These are phyloP conservation scores for Plebejus argus DNA, from an alignment of 2,888 invertebrate species.

Conservation along the genomic window DNA sequence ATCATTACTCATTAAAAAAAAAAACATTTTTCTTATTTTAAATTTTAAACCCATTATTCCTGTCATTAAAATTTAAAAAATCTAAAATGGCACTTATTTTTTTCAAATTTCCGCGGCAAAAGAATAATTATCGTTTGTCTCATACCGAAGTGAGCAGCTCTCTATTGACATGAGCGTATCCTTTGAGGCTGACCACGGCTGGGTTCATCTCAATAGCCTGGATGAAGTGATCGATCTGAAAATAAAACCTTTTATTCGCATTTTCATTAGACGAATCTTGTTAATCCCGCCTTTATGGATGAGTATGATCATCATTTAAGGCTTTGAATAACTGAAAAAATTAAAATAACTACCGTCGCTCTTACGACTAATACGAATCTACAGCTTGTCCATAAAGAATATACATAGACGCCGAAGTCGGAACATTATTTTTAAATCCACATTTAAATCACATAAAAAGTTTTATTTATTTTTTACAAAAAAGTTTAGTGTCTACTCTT, in stretches of 20 bases:
- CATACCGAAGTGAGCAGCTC: constrained; percentile 83
- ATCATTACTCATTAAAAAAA: no score
- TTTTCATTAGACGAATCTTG: not conserved
- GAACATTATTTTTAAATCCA: no score
- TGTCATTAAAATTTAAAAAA: no score
- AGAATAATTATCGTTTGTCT: constrained; percentile 32
- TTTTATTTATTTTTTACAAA: no score
- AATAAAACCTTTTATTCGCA: constrained; percentile 10
- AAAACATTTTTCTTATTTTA: no score
- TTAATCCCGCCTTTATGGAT: not conserved
- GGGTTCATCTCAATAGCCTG: constrained; percentile 86
- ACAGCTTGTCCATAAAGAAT: not conserved
- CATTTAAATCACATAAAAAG: no score
- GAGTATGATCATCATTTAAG: not conserved
- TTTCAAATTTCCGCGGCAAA: not conserved
- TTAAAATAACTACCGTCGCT: no score
- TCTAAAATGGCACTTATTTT: not conserved
- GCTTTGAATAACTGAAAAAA: not conserved
- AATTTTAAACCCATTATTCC: no score
- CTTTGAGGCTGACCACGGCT: constrained; percentile 84
- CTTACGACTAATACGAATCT: no score
- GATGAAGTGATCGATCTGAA: constrained; percentile 84
- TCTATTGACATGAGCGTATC: constrained; percentile 84
- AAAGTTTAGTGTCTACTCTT: no score
- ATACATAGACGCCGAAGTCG: not conserved